A percentile compares a stretch with the other conserved stretches of the same genome.
Evolutionary conservation across 2,113 vertebrate species (phyloP).

Genomic region (Paramisgurnus dabryanus): DNA sequence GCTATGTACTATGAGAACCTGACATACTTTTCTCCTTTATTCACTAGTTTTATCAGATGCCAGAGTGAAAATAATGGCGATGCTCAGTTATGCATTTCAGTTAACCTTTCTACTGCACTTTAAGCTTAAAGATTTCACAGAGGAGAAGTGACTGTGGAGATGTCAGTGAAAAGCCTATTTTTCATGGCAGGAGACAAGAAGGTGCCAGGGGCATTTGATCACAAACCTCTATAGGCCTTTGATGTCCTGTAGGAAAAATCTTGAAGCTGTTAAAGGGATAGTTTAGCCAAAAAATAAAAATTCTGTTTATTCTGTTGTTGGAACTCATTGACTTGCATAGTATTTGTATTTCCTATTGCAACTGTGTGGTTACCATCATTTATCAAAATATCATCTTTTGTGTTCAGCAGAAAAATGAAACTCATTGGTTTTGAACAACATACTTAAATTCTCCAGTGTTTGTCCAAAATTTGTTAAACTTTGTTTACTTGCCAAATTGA

Average conservation of each 20-base stretch:
- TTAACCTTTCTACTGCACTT: constrained; percentile 27
- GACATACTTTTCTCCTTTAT: constrained; percentile 10
- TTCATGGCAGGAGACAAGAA: constrained; percentile 39
- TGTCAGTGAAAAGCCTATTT: constrained; percentile 34
- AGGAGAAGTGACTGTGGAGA: constrained; percentile 9
- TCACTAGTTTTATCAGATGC: neutral
- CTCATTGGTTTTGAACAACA: too few relatives aligned
- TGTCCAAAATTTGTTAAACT: too few relatives aligned
- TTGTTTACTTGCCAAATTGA: too few relatives aligned
- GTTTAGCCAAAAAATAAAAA: too few relatives aligned
- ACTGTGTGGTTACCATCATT: too few relatives aligned
- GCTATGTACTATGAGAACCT: too few relatives aligned
- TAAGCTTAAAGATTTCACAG: constrained; percentile 38
- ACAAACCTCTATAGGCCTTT: constrained; percentile 46
- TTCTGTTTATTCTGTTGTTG: too few relatives aligned
- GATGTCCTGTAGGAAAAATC: constrained; percentile 48
- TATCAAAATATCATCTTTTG: too few relatives aligned
- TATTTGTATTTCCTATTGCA: too few relatives aligned
- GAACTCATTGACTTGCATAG: too few relatives aligned
- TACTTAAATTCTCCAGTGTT: too few relatives aligned
- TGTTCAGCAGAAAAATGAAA: too few relatives aligned
- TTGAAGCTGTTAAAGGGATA: constrained; percentile 14
- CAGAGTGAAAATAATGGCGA: constrained; percentile 1
- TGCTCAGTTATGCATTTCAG: constrained; percentile 33
- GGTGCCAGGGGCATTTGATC: constrained; percentile 48